phyloP scores from a whole-genome alignment of 1,140 invertebrate species.

The Hyles vespertilio region DNA sequence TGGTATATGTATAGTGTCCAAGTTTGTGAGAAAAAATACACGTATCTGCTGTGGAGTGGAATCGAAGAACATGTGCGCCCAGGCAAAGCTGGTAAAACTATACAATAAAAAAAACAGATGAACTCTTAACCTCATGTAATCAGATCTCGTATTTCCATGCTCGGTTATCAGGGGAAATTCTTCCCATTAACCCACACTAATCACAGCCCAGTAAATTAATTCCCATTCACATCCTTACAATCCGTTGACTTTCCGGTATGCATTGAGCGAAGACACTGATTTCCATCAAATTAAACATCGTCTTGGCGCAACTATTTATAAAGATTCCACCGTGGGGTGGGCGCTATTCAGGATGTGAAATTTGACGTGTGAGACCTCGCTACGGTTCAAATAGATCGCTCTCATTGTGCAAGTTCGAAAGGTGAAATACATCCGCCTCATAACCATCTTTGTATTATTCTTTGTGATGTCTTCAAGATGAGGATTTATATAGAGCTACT shows the following conservation, averaged over 20 bases:
- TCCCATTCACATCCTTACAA: conserved; percentile 44
- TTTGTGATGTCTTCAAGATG: conserved; percentile 47
- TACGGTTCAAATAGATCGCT: conserved; percentile 44
- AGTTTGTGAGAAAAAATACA: too few relatives aligned
- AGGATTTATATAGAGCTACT: conserved; percentile 36
- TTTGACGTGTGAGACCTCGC: conserved; percentile 68
- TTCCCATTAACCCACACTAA: neutral
- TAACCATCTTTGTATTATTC: conserved; percentile 59
- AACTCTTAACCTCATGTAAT: too few relatives aligned
- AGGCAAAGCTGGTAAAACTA: too few relatives aligned
- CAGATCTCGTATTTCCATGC: neutral
- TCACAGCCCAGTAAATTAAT: conserved; percentile 49
- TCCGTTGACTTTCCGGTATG: conserved; percentile 57
- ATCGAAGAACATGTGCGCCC: too few relatives aligned
- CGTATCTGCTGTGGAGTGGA: too few relatives aligned
- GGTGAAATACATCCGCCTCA: conserved; percentile 46
- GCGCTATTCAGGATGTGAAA: conserved; percentile 67
- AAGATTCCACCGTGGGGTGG: conserved; percentile 59
- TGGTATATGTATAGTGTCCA: too few relatives aligned
- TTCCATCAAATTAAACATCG: conserved; percentile 69
- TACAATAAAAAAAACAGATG: too few relatives aligned
- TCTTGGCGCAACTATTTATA: conserved; percentile 70
- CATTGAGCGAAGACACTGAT: conserved; percentile 47
- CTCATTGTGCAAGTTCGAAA: conserved; percentile 43
- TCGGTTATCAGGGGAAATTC: too few relatives aligned